These are phyloP conservation scores for Nematostella vectensis DNA, from an alignment of 92 coral and sea anemone species.

Conservation along the genomic window DNA sequence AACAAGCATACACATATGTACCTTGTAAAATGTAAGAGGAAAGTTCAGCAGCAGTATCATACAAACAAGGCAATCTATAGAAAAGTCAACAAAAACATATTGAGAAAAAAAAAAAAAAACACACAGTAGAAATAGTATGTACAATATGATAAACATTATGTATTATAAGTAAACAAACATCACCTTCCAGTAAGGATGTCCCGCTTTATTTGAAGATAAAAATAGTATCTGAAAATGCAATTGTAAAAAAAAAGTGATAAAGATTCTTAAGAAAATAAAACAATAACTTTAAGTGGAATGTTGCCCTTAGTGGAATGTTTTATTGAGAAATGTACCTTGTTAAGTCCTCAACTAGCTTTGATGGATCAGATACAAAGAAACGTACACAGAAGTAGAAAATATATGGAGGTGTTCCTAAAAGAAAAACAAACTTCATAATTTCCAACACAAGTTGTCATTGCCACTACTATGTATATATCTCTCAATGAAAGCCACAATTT, in stretches of 20 bases:
- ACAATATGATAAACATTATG: constrained; percentile 2
- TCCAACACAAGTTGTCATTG: too few relatives aligned
- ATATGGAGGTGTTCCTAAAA: constrained; percentile 73
- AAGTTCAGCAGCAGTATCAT: constrained; percentile 95
- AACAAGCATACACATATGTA: too few relatives aligned
- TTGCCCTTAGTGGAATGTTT: too few relatives aligned
- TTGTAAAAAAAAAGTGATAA: not conserved
- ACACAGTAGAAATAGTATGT: not conserved
- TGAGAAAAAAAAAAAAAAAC: not conserved
- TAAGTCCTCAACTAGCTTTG: constrained; percentile 83
- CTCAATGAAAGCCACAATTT: too few relatives aligned
- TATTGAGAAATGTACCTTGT: constrained; percentile 57
- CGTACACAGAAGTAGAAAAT: constrained; percentile 87
- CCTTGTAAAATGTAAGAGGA: constrained; percentile 89
- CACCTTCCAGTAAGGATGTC: constrained; percentile 90
- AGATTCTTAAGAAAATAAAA: not conserved
- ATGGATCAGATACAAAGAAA: constrained; percentile 93
- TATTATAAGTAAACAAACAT: not conserved
- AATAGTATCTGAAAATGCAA: constrained; percentile 62
- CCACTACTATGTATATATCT: too few relatives aligned
- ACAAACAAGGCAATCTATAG: constrained; percentile 73
- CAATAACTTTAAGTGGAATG: too few relatives aligned
- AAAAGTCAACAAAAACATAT: not conserved
- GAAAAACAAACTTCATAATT: too few relatives aligned
- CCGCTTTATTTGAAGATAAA: constrained; percentile 79